Base-by-base conservation (phyloP, 2,888 invertebrate species). In the Idaea straminata region DNA sequence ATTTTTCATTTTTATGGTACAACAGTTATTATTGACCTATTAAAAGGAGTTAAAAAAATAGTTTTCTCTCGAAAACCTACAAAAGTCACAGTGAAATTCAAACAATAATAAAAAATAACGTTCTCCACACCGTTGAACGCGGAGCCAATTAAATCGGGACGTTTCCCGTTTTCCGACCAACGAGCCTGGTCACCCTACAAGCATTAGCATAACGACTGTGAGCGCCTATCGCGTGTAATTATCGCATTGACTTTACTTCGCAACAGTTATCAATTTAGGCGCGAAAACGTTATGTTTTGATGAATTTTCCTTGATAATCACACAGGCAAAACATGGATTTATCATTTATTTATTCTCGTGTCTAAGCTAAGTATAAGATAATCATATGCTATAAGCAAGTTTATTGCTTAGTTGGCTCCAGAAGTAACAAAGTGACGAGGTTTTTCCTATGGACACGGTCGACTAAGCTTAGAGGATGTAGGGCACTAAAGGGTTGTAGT, bases 181-280 rank as follows among this genome's bases (percentile, higher is more conserved):
- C 59, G 70, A 66, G 62, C 69, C 72, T 76, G 72, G 77, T 64
- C 63, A 13, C 72, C 73, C 73, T 73, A 73, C 66, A 70, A 64
- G 64, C 75, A 79, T 79, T 80, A 77, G 73, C 78, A 76, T 82
- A 78, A 77, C 77, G 75, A 74, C 69, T 70, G 65, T 47, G 13
- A 70, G 72, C 63, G 69, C 76, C 74, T 80, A 82, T 82, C 80
- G 69, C 66, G 64, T 69, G 77, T 80, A 80, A 83, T 83, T 83
- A 84, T 80, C 79, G 72, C 79, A 74, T 82, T 78, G 77, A 77
- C 76, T 83, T 71, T 73, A 75, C 71, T 74, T 66, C 70, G 67
- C 72, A 64, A 66, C 72, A 71, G 70, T 74, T 78, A 80, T 80
- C 77, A 79, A 77, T 72, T 74, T 72, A 64, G 64, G 36, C 67